phyloP scores from a whole-genome alignment of 2,888 invertebrate genomes.

The Ptychoptera contaminata region DNA sequence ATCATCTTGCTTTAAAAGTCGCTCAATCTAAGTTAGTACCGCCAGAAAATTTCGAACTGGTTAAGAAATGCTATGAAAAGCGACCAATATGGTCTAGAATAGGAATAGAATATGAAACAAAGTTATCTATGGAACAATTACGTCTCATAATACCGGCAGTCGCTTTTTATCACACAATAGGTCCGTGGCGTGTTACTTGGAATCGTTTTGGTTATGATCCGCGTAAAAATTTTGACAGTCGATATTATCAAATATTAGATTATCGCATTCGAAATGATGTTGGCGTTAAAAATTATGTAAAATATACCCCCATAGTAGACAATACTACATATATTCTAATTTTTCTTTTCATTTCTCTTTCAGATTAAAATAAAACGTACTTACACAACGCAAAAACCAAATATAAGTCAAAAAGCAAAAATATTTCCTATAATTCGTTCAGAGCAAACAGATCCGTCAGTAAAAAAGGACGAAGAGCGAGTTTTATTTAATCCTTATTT shows the following conservation, averaged over 20 bases:
- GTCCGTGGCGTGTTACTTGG: slow-evolving; percentile 91
- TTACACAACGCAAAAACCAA: background rate
- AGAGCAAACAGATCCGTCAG: slow-evolving; percentile 3
- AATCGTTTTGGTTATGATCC: slow-evolving; percentile 86
- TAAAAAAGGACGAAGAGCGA: slow-evolving; percentile 22
- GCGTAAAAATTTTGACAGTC: slow-evolving; percentile 55
- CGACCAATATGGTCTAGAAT: slow-evolving; percentile 82
- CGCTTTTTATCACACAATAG: slow-evolving; percentile 72
- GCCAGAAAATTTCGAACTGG: slow-evolving; percentile 32
- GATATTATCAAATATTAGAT: slow-evolving; percentile 80
- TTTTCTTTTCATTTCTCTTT: background rate
- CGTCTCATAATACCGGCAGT: slow-evolving; percentile 68
- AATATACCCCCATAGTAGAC: too few species aligned
- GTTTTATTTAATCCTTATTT: slow-evolving; percentile 34
- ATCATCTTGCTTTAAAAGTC: slow-evolving; percentile 38
- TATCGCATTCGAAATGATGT: slow-evolving; percentile 40
- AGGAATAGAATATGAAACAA: slow-evolving; percentile 50
- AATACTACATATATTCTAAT: background rate
- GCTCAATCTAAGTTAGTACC: slow-evolving; percentile 32
- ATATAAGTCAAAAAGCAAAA: slow-evolving; percentile 2
- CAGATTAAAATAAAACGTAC: slow-evolving; percentile 8
- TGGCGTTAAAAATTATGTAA: slow-evolving; percentile 24
- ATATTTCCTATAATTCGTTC: background rate
- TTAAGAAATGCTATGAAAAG: slow-evolving; percentile 47
- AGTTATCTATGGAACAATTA: slow-evolving; percentile 42